These are phyloP conservation scores for Turritopsis dohrnii DNA, from an alignment of 30 jellyfish, hydroid and myxozoan species.

Conservation along the genomic window DNA sequence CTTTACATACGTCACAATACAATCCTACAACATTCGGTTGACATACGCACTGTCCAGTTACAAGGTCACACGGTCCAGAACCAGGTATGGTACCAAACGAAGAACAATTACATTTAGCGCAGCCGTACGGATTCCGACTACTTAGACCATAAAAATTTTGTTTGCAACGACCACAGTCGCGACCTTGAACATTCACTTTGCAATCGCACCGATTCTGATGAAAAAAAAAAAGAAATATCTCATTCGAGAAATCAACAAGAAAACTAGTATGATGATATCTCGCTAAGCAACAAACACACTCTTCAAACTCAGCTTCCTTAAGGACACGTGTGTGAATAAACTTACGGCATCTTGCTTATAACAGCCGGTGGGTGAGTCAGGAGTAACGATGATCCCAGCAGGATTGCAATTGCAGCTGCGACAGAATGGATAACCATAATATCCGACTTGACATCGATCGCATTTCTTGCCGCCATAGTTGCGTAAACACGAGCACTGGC, in stretches of 20 bases:
- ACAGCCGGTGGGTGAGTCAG: slow-evolving; percentile 49
- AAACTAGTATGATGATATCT: too few species aligned
- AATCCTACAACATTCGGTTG: slow-evolving; percentile 46
- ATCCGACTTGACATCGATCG: slow-evolving; percentile 64
- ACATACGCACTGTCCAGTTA: slow-evolving; percentile 62
- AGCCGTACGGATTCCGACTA: slow-evolving; percentile 58
- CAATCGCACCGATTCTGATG: slow-evolving; percentile 63
- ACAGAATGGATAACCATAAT: slow-evolving; percentile 49
- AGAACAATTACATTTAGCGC: slow-evolving; percentile 60
- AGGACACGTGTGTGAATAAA: not conserved
- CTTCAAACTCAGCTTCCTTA: too few species aligned
- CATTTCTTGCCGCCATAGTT: slow-evolving; percentile 69
- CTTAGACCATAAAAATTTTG: slow-evolving; percentile 33
- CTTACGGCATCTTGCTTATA: slow-evolving; percentile 45
- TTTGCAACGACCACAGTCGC: slow-evolving; percentile 56
- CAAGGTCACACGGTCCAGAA: slow-evolving; percentile 40
- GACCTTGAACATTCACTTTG: slow-evolving; percentile 57
- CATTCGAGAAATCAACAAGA: too few species aligned
- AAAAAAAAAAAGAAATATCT: too few species aligned
- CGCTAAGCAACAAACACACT: too few species aligned
- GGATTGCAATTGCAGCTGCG: slow-evolving; percentile 57
- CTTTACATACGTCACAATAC: slow-evolving; percentile 64
- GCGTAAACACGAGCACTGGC: slow-evolving; percentile 65
- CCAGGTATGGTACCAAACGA: slow-evolving; percentile 60
- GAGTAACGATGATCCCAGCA: slow-evolving; percentile 43